These are phyloP conservation scores for Acrobasis suavella DNA, from an alignment of 2,888 invertebrate genomes.

Conservation along the genomic window DNA sequence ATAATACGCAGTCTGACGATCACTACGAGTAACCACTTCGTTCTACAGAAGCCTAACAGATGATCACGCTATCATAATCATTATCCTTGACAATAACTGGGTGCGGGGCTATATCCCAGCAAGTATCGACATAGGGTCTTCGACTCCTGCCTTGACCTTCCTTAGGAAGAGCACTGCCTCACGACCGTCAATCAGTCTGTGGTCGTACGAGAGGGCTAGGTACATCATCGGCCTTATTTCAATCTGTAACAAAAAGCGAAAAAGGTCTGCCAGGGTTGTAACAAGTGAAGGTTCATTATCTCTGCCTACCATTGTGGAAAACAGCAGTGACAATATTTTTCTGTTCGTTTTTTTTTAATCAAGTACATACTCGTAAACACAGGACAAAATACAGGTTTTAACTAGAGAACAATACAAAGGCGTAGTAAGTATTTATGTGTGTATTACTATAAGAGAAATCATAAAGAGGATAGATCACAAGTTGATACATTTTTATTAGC, in stretches of 20 bases:
- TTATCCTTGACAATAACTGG: conserved; percentile 13
- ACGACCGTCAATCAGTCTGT: conserved; percentile 98
- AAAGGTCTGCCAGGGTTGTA: too few relatives aligned
- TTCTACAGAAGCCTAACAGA: background rate
- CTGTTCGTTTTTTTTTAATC: too few relatives aligned
- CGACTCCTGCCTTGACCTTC: conserved; percentile 97
- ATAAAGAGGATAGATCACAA: background rate
- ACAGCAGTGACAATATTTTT: too few relatives aligned
- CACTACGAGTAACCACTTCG: background rate
- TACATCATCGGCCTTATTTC: conserved; percentile 99
- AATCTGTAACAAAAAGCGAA: conserved; percentile 85
- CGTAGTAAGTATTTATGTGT: too few relatives aligned
- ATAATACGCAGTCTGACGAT: background rate
- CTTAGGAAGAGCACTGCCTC: conserved; percentile 98
- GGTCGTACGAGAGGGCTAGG: conserved; percentile 98
- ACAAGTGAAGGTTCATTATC: too few relatives aligned
- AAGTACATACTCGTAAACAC: too few relatives aligned
- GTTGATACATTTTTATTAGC: background rate
- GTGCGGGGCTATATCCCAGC: conserved; percentile 90
- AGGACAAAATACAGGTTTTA: too few relatives aligned
- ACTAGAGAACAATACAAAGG: too few relatives aligned
- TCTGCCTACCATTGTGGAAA: too few relatives aligned
- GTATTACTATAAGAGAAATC: too few relatives aligned
- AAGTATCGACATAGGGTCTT: conserved; percentile 97
- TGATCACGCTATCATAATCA: conserved; percentile 2